Evolutionary conservation across 2,888 invertebrate species (phyloP), one percentile per base, ranked within the genome.

Genomic region (Acleris literana): DNA sequence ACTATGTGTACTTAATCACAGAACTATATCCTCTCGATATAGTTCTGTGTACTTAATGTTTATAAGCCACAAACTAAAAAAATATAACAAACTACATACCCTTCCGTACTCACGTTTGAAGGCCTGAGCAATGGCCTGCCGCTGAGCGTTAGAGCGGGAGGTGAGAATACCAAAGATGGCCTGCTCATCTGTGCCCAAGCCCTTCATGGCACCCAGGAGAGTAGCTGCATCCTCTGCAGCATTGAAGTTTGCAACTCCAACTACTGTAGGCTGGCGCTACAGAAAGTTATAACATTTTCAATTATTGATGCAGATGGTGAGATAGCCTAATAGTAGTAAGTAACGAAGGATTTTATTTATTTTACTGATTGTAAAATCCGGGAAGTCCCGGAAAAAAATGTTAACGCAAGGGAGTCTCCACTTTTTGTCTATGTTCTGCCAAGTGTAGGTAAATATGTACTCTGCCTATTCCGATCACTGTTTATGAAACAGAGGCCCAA

Each of bases 111-210:
- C 94, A 63, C 90, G 87, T 1, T 93, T 92, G 80, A 94, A 95
- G 5, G 93, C 94, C 68, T 93, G 87, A 11, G 94, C 86, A 58
- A 97, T 95, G 69, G 95, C 90, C 79, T 96, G 96, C 0, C 97
- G 92, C 84, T 97, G 97, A 0, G 77, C 79, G 76, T 96, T 96
- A 67, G 94, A 94, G 56, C 97, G 93, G 0, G 93, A 86, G 0
- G 95, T 94, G 46, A 97, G 92, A 59, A 97, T 94, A 64, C 95
- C 94, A 44, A 96, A 96, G 73, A 97, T 96, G 44, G 94, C 93
- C 76, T 95, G 93, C 81, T 97, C 97, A 76, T 97, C 95, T 0
- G 96, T 97, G 4, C 96, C 96, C n/a, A 95, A 93, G 20, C 96
- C 96, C 74, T 95, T 95, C 96, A 96, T 96, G 9, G 96, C 96